Evolutionary conservation across 2,113 vertebrate species (phyloP).

Genomic region (Oreochromis spilurus): DNA sequence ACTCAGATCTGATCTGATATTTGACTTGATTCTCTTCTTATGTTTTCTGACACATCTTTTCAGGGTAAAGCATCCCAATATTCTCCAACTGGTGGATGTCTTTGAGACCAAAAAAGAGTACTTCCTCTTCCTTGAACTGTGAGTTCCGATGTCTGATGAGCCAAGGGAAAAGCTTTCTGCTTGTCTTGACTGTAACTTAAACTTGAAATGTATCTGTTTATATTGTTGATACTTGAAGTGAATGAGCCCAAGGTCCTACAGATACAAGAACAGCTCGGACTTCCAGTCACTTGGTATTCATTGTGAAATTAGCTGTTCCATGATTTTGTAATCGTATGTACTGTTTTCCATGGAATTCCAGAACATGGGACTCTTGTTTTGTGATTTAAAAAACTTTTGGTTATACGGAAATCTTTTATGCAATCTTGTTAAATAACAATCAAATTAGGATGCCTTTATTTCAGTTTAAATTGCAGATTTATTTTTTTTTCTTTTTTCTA

Average conservation of each 20-base stretch:
- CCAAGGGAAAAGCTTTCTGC: background rate
- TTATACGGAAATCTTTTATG: background rate
- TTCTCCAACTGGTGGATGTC: constrained; percentile 93
- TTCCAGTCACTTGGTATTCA: constrained; percentile 53
- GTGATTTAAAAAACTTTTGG: background rate
- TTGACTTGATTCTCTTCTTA: background rate
- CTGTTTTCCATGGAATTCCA: constrained; percentile 8
- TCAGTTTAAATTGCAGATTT: background rate
- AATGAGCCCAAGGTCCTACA: constrained; percentile 14
- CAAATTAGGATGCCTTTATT: background rate
- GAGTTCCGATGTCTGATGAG: constrained; percentile 67
- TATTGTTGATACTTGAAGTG: background rate
- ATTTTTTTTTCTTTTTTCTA: background rate
- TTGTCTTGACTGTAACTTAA: background rate
- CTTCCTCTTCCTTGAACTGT: constrained; percentile 98
- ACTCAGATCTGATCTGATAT: background rate
- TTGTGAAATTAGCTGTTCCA: constrained; percentile 20
- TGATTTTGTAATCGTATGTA: constrained; percentile 33
- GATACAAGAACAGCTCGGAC: constrained; percentile 34
- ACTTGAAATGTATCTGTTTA: constrained; percentile 23
- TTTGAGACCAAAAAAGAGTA: constrained; percentile 97
- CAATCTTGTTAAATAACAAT: background rate
- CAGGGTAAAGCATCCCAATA: constrained; percentile 98
- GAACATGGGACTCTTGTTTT: background rate
- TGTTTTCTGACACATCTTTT: background rate